Conservation (phyloP, 2,113 vertebrate genomes). For the Numida meleagris region DNA sequence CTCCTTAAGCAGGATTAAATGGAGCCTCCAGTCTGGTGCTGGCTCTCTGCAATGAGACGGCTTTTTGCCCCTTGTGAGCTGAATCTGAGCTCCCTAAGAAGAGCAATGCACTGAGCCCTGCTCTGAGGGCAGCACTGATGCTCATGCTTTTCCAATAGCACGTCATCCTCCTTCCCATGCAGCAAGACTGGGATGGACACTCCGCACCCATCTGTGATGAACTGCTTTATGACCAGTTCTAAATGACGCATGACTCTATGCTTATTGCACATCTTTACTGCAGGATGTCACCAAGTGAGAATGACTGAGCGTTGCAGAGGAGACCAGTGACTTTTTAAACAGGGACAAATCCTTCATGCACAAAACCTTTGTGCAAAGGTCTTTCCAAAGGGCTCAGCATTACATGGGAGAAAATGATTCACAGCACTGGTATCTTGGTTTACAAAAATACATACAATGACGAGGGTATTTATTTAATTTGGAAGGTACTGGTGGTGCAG, state of each 20-base stretch:
- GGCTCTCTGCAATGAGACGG: neutral
- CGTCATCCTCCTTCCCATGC: neutral
- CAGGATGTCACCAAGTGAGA: neutral
- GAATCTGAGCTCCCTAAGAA: rapidly evolving
- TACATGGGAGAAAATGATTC: neutral
- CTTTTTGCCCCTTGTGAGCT: neutral
- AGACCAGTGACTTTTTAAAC: neutral
- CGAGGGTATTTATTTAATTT: neutral
- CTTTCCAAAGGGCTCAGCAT: constrained; percentile 30
- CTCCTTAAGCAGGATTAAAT: neutral
- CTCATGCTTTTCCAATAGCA: neutral
- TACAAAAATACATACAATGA: neutral
- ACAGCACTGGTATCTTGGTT: neutral
- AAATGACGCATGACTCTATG: neutral
- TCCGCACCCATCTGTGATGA: neutral
- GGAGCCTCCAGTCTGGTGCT: neutral
- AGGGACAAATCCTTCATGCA: neutral
- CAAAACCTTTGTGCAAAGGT: neutral
- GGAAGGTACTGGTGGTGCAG: neutral
- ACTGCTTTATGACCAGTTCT: neutral
- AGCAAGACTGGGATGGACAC: neutral
- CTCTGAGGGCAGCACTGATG: rapidly evolving
- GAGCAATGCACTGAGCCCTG: rapidly evolving
- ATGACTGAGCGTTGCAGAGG: neutral
- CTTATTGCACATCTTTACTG: neutral